These are phyloP conservation scores for Latrodectus elegans DNA, from an alignment of 2,888 invertebrate genomes.

Conservation along the genomic window DNA sequence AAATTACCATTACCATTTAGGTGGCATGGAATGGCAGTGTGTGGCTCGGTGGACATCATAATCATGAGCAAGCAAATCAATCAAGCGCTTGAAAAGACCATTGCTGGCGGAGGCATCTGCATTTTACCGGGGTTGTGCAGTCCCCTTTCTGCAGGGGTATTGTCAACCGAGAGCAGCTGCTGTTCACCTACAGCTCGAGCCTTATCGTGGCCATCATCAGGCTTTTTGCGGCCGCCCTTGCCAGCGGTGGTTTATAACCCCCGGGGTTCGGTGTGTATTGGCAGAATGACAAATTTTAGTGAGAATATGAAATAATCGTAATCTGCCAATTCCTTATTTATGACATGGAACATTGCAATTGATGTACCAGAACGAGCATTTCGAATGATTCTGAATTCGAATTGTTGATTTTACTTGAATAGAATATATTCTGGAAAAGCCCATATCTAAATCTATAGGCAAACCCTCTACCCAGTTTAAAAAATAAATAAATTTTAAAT, in stretches of 20 bases:
- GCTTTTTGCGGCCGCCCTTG: conserved; percentile 29
- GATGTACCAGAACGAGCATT: conserved; percentile 13
- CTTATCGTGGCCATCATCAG: conserved; percentile 60
- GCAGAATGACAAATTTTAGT: background rate
- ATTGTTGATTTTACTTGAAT: background rate
- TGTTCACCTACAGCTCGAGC: conserved; percentile 22
- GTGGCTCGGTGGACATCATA: conserved; percentile 23
- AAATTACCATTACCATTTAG: background rate
- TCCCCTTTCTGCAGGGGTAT: conserved; percentile 29
- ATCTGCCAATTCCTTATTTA: conserved; percentile 43
- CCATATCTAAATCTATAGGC: too few species aligned
- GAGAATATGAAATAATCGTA: conserved; percentile 43
- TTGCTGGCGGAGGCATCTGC: conserved; percentile 13
- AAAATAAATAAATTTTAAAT: too few species aligned
- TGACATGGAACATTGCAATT: background rate
- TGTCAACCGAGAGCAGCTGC: conserved; percentile 60
- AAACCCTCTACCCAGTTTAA: too few species aligned
- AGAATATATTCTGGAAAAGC: too few species aligned
- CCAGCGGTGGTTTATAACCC: conserved; percentile 20
- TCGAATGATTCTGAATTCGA: conserved; percentile 16
- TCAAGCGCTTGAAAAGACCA: conserved; percentile 32
- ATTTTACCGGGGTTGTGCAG: conserved; percentile 38
- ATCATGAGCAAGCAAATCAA: conserved; percentile 68
- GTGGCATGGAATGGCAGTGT: background rate
- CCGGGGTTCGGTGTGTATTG: background rate